A percentile compares a stretch with the other conserved stretches of the same genome.
These are phyloP conservation scores for Sericinus montela DNA, from an alignment of 2,888 invertebrate genomes.

Conservation along the genomic window DNA sequence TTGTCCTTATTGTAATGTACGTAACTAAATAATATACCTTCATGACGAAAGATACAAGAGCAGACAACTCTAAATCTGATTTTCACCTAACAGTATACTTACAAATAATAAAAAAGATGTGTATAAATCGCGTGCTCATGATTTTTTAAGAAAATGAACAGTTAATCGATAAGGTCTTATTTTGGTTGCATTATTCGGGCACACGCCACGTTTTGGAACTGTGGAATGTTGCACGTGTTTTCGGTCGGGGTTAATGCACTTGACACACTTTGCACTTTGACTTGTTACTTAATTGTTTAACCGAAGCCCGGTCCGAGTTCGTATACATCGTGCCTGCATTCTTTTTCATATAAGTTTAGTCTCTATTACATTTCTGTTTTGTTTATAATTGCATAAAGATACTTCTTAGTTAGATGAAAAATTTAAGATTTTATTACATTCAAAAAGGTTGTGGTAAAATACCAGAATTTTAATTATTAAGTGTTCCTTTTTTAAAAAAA, in stretches of 20 bases:
- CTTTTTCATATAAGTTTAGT: background rate
- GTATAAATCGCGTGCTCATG: too few relatives aligned
- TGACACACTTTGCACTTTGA: constrained; percentile 60
- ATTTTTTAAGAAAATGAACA: too few relatives aligned
- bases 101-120: too few relatives aligned
- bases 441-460: too few relatives aligned
- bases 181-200: constrained; percentile 17
- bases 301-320: constrained; percentile 11
- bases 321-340: constrained; percentile 12
- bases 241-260: constrained; percentile 59
- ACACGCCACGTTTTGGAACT: constrained; percentile 23
- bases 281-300: constrained; percentile 44
- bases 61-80: background rate
- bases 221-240: constrained; percentile 52
- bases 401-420: too few relatives aligned
- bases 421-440: too few relatives aligned
- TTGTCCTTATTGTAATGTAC: constrained; percentile 21
- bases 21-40: constrained; percentile 12
- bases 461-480: too few relatives aligned
- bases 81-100: too few relatives aligned
- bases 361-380: background rate
- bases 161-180: constrained; percentile 19
- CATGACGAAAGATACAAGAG: background rate
- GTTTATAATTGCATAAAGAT: too few relatives aligned
- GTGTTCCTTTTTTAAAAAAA: too few relatives aligned